These are phyloP conservation scores for Lepidocyrtoides sp. DNA, from an alignment of 2,888 invertebrate species.

Conservation along the genomic window DNA sequence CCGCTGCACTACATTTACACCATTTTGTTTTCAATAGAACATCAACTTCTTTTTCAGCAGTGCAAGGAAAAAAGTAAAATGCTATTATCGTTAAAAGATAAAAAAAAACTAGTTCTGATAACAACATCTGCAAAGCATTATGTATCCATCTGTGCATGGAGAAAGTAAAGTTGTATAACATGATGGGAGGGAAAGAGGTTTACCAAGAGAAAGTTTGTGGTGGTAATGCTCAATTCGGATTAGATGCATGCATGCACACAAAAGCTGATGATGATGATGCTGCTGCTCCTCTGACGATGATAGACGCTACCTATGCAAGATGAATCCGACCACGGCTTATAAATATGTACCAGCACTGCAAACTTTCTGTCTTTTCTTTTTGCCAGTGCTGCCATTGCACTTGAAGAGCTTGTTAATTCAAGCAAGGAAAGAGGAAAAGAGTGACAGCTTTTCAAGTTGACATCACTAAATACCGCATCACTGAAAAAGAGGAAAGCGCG, in stretches of 20 bases:
- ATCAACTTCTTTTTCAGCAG: too few species aligned
- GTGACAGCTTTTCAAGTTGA: constrained; percentile 17
- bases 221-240: neutral
- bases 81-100: neutral
- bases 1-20: neutral
- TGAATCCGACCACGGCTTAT: constrained; percentile 9
- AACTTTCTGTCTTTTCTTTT: neutral
- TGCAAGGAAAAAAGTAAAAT: neutral
- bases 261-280: neutral
- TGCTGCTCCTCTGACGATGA: too few species aligned
- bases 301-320: neutral
- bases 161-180: neutral
- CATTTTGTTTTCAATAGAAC: too few species aligned
- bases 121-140: neutral
- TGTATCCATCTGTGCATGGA: neutral
- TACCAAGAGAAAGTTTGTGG: neutral
- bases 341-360: neutral
- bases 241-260: neutral
- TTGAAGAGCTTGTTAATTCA: neutral
- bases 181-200: neutral
- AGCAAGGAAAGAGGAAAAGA: neutral
- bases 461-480: neutral
- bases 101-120: too few species aligned
- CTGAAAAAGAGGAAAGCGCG: neutral
- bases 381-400: constrained; percentile 19